Evolutionary conservation across 1,140 invertebrate species (phyloP), one percentile per base, ranked within the genome.

Genomic region (Papilio xuthus): DNA sequence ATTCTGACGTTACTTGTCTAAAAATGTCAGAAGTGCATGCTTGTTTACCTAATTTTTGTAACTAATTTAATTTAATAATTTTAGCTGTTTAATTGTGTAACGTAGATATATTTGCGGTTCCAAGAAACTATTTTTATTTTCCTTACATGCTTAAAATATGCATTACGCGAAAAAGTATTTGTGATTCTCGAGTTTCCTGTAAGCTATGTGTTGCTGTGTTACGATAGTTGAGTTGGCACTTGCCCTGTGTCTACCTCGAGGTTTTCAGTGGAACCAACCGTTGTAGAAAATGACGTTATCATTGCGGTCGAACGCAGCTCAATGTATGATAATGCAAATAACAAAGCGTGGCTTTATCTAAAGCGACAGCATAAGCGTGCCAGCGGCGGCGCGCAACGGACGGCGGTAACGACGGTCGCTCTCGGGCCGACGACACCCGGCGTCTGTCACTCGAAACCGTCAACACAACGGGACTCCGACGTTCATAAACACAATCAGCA

Each of bases 361-460:
- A 78, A 81, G 76, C 82, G 78, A 78, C 69, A 44, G 77, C 84
- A 85, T 81, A 84, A 80, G 83, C 86, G 80, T 81, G 84, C 72
- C 80, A 79, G 77, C 82, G 82, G 81, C 83, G 85, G 83, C 81
- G 75, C 84, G 85, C 80, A 53, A 80, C 85, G 83, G 83, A 78
- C 84, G 83, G 78, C 84, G 83, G 72, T 69, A 78, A 32, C 77
- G 60, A 69, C 77, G 32, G 47, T 75, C 72, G 60, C 60, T 28
- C 60, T 67, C 26, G 10, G 60, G 4, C 4, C 9, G 53, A 56
- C 60, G 41, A 47, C 53, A 60, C 63, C 32, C 84, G 85, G 81
- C 77, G 79, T 80, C 85, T 91, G 90, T 89, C 89, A 92, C 83
- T 85, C 88, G 87, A 89, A 89, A 91, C 85, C 83, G 87, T 91